Conservation (phyloP, 2,888 invertebrate species). For the Protodeltote pygarga region DNA sequence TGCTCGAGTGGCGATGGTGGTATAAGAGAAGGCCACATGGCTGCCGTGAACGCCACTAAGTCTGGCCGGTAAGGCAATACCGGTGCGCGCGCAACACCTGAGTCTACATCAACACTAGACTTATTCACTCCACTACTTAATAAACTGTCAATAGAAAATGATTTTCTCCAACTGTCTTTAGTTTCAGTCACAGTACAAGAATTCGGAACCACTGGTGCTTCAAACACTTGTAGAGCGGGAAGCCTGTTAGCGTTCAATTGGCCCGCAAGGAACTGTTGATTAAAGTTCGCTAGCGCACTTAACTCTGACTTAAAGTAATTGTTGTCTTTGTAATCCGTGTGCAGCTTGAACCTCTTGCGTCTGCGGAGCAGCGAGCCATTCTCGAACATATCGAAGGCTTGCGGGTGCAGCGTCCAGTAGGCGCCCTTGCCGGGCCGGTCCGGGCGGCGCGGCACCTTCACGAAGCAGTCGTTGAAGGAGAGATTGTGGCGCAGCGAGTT, state of each 20-base stretch:
- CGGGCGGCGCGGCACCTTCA: slow-evolving; percentile 93
- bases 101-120: slow-evolving; percentile 45
- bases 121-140: slow-evolving; percentile 89
- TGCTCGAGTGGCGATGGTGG: slow-evolving; percentile 54
- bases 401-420: slow-evolving; percentile 95
- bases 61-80: slow-evolving; percentile 54
- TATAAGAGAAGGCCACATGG: slow-evolving; percentile 59
- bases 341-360: slow-evolving; percentile 94
- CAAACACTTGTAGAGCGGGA: slow-evolving; percentile 55
- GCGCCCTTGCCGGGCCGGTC: slow-evolving; percentile 94
- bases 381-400: slow-evolving; percentile 95
- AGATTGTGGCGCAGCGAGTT: slow-evolving; percentile 96
- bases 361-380: slow-evolving; percentile 95
- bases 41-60: slow-evolving; percentile 59
- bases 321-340: slow-evolving; percentile 84
- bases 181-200: slow-evolving; percentile 31
- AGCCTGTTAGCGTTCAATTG: slow-evolving; percentile 53
- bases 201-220: slow-evolving; percentile 45
- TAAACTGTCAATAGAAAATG: slow-evolving; percentile 95
- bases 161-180: slow-evolving; percentile 85
- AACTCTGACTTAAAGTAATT: slow-evolving; percentile 88
- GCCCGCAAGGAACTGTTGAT: slow-evolving; percentile 86
- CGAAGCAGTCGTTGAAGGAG: slow-evolving; percentile 98
- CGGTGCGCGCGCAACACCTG: slow-evolving; percentile 51
- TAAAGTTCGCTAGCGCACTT: slow-evolving; percentile 89